Conservation (phyloP, 2,888 invertebrate species). For the Ypsolopha sequella region DNA sequence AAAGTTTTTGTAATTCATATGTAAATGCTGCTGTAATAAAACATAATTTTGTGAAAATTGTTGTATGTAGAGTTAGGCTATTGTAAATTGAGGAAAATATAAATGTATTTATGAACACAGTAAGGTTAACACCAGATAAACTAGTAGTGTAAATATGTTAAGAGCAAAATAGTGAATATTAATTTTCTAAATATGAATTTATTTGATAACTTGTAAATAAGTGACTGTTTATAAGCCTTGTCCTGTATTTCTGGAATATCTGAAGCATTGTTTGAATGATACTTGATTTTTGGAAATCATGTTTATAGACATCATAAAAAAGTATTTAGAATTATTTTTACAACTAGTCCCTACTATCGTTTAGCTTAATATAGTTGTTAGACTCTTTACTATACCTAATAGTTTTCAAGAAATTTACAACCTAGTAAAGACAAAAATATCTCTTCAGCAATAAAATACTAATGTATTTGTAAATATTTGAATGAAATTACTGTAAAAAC, state of each 20-base stretch:
- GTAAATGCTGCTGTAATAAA: constrained; percentile 51
- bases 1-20: constrained; percentile 37
- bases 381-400: constrained; percentile 34
- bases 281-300: constrained; percentile 13
- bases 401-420: constrained; percentile 37
- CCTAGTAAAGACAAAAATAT: constrained; percentile 47
- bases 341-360: constrained; percentile 61
- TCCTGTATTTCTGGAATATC: not conserved
- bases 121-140: constrained; percentile 68
- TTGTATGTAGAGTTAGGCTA: constrained; percentile 54
- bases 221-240: not conserved
- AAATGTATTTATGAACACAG: constrained; percentile 67
- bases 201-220: constrained; percentile 1
- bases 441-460: constrained; percentile 63
- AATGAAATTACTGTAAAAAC: constrained; percentile 54
- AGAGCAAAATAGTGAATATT: constrained; percentile 38
- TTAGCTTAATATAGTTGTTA: constrained; percentile 52
- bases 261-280: constrained; percentile 1
- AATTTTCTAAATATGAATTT: constrained; percentile 30
- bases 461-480: constrained; percentile 62
- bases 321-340: constrained; percentile 55
- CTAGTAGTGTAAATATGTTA: constrained; percentile 64
- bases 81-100: constrained; percentile 58
- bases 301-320: constrained; percentile 33
- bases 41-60: constrained; percentile 25